Conservation (phyloP, 2,888 invertebrate genomes). For the Acleris sparsana region DNA sequence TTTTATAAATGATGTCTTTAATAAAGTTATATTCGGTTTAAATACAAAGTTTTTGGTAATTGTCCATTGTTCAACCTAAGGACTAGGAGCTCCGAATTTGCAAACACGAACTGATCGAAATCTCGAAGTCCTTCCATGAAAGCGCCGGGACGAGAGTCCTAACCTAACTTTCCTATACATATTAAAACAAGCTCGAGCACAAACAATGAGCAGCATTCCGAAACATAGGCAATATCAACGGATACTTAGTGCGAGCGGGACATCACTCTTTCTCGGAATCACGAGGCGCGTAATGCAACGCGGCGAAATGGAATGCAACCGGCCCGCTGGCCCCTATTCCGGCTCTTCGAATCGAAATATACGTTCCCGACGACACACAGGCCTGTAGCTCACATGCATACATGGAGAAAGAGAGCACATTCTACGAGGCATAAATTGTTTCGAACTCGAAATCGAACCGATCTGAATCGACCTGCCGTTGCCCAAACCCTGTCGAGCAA, state of each 20-base stretch:
- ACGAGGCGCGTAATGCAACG: conserved; percentile 72
- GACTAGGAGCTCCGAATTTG: not conserved
- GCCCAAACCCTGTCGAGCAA: conserved; percentile 18
- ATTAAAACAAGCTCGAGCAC: conserved; percentile 70
- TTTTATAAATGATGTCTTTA: no score
- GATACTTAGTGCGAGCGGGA: conserved; percentile 76
- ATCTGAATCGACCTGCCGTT: conserved; percentile 20
- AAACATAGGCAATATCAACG: conserved; percentile 73
- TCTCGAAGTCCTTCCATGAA: conserved; percentile 43
- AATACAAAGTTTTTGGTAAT: not conserved
- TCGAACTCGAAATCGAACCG: conserved; percentile 4
- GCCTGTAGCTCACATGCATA: conserved; percentile 11
- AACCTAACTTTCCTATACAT: conserved; percentile 41
- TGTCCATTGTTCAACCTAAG: not conserved
- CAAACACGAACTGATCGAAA: not conserved
- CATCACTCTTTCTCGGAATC: conserved; percentile 76
- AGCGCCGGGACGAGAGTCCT: conserved; percentile 59
- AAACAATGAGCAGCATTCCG: conserved; percentile 78
- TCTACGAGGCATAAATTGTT: conserved; percentile 8
- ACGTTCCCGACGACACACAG: conserved; percentile 3
- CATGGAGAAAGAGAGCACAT: conserved; percentile 7
- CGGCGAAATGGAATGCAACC: conserved; percentile 75
- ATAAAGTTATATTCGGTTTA: no score
- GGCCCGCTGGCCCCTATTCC: conserved; percentile 38
- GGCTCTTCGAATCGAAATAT: conserved; percentile 41